Conservation (phyloP, 2,888 invertebrate species). For the Mycalesis mineus region DNA sequence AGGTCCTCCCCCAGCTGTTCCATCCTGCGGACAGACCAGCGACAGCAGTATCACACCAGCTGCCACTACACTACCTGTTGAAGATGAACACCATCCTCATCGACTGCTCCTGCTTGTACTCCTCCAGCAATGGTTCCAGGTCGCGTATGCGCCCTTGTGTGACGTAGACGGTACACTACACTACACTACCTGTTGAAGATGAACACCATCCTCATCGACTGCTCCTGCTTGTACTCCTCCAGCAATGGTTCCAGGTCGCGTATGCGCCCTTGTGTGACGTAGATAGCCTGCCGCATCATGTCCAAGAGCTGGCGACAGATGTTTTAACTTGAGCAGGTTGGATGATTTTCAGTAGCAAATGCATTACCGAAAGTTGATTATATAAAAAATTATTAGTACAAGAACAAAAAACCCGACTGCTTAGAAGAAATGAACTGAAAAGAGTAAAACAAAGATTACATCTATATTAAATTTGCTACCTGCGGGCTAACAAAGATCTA, state of each 20-base stretch:
- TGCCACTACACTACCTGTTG: constrained; percentile 15
- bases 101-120: constrained; percentile 22
- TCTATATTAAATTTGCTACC: too few species aligned
- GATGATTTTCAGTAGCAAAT: too few species aligned
- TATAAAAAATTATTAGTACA: too few species aligned
- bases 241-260: constrained; percentile 27
- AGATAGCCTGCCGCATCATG: constrained; percentile 40
- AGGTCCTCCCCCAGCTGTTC: constrained; percentile 36
- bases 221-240: constrained; percentile 23
- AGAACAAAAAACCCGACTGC: too few species aligned
- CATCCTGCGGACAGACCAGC: constrained; percentile 24
- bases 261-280: constrained; percentile 37
- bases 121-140: constrained; percentile 24
- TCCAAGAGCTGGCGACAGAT: constrained; percentile 21
- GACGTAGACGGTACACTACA: constrained; percentile 31
- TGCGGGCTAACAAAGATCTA: too few species aligned
- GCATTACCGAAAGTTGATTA: too few species aligned
- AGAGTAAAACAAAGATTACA: too few species aligned
- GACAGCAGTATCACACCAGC: neutral
- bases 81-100: constrained; percentile 36
- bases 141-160: constrained; percentile 36
- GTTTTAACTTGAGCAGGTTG: too few species aligned
- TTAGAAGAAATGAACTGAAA: too few species aligned
- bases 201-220: constrained; percentile 33
- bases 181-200: constrained; percentile 26